Conservation (phyloP, 2,797 vertebrate genomes). For the Alca torda region DNA sequence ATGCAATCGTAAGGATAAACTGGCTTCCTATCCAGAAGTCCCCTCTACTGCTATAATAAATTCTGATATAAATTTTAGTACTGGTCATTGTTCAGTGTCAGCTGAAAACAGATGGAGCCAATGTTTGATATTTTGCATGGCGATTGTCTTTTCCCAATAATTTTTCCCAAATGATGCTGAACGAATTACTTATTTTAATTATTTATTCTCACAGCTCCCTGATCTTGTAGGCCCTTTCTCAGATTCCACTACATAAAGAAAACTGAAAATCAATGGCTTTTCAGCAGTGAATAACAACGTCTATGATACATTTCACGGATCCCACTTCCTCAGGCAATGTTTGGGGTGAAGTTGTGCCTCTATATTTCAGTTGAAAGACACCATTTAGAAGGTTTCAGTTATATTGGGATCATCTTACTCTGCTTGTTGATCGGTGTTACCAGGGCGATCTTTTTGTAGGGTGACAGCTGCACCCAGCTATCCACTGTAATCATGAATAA, state of each 20-base stretch:
- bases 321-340: neutral
- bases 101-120: neutral
- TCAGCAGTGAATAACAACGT: neutral
- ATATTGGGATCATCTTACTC: constrained; percentile 54
- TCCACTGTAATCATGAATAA: constrained; percentile 34
- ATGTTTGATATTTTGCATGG: neutral
- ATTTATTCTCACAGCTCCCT: neutral
- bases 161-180: neutral
- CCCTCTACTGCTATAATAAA: neutral
- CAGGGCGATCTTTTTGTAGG: constrained; percentile 56
- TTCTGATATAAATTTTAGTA: neutral
- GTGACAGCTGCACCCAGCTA: constrained; percentile 54
- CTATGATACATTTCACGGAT: neutral
- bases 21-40: neutral
- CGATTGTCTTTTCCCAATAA: neutral
- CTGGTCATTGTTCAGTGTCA: neutral
- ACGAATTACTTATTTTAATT: constrained; percentile 13
- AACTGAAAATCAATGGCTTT: neutral
- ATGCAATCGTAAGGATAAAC: neutral
- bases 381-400: constrained; percentile 39
- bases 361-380: constrained; percentile 12
- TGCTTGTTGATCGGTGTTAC: constrained; percentile 55
- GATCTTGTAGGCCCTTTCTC: neutral
- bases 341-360: neutral
- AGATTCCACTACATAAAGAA: neutral